Percentiles rank a stretch among this genome's conserved stretches.
Conservation (phyloP, 2,797 vertebrate genomes). For the Lepus townsendii region DNA sequence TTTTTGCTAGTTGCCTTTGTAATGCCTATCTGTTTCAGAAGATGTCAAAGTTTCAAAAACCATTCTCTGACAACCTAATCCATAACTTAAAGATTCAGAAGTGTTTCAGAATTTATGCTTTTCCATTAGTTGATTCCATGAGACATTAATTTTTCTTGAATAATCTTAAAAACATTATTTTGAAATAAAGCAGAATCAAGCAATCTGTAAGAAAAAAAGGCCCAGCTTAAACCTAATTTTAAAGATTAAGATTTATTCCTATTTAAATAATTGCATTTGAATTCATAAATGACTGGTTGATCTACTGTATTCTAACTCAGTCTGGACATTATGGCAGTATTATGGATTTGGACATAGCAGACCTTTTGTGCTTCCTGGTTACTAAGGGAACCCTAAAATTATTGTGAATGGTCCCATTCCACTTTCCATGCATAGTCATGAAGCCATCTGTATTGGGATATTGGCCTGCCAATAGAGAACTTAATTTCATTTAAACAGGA, state of each 20-base stretch:
- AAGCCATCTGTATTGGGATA: not conserved
- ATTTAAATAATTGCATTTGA: not conserved
- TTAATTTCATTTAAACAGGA: not conserved
- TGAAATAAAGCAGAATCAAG: not conserved
- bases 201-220: not conserved
- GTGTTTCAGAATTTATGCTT: not conserved
- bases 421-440: not conserved
- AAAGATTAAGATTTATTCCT: not conserved
- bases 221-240: not conserved
- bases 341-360: not conserved
- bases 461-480: not conserved
- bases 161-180: not conserved
- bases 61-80: not conserved
- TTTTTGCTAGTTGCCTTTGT: not conserved
- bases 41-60: not conserved
- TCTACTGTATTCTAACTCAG: too few relatives aligned
- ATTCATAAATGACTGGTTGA: not conserved
- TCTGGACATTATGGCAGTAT: not conserved
- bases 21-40: not conserved
- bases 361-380: not conserved
- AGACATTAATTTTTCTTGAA: not conserved
- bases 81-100: not conserved
- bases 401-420: not conserved
- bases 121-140: not conserved
- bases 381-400: not conserved